Evolutionary conservation across 2,888 invertebrate genomes (phyloP).

Genomic region (Tetragonula carbonaria): DNA sequence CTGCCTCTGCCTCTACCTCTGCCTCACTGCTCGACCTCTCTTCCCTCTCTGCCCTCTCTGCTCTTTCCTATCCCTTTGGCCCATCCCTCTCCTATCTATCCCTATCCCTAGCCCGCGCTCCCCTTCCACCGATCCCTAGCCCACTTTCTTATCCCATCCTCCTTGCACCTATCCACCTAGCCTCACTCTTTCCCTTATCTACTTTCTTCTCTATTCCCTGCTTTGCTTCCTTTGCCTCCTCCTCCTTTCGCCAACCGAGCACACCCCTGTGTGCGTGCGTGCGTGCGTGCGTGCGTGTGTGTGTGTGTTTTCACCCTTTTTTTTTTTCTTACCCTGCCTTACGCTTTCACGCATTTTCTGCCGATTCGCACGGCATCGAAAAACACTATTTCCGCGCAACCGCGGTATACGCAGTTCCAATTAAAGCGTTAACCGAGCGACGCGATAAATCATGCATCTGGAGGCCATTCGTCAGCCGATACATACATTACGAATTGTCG

Average conservation of each 20-base stretch:
- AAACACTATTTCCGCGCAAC: too few species aligned
- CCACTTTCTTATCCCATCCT: conserved; percentile 50
- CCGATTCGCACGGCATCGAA: too few species aligned
- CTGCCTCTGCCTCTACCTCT: conserved; percentile 13
- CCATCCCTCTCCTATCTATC: conserved; percentile 67
- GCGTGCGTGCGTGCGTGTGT: too few species aligned
- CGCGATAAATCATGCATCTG: too few species aligned
- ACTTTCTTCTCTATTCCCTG: background rate
- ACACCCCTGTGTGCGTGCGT: too few species aligned
- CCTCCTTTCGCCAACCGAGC: background rate
- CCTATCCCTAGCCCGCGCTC: conserved; percentile 67
- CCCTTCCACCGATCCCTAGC: conserved; percentile 61
- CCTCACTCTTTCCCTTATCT: conserved; percentile 11
- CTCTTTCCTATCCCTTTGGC: conserved; percentile 71
- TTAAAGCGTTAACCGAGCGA: too few species aligned
- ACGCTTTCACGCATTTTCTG: too few species aligned
- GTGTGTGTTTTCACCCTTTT: too few species aligned
- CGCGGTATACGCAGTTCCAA: too few species aligned
- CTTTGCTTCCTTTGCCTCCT: background rate
- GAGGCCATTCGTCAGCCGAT: background rate
- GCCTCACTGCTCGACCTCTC: conserved; percentile 62
- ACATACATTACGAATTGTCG: background rate
- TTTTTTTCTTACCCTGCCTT: too few species aligned
- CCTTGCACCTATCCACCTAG: conserved; percentile 41
- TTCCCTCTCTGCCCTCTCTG: conserved; percentile 28